Percentiles rank a stretch among this genome's conserved stretches.
These are phyloP conservation scores for Yponomeuta sedellus DNA, from an alignment of 2,888 invertebrate genomes.

Conservation along the genomic window DNA sequence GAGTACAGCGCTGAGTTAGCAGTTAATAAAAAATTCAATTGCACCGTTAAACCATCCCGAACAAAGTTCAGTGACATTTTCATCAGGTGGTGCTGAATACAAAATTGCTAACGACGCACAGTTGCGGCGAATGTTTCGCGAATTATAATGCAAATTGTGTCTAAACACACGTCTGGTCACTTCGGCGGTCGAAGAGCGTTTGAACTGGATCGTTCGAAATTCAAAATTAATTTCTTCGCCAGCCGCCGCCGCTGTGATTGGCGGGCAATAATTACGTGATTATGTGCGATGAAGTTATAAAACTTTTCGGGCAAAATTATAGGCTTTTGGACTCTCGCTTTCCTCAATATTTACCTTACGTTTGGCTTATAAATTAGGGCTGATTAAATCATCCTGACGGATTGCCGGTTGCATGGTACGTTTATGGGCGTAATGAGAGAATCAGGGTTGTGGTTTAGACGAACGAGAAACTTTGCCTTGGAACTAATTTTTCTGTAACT, in stretches of 20 bases:
- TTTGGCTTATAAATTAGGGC: constrained; percentile 44
- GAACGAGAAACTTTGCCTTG: neutral
- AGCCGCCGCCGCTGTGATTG: constrained; percentile 41
- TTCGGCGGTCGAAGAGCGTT: constrained; percentile 38
- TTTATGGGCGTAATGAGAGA: constrained; percentile 21
- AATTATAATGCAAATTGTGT: constrained; percentile 48
- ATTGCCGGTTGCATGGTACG: constrained; percentile 20
- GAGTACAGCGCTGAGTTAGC: constrained; percentile 22
- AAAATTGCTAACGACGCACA: constrained; percentile 20
- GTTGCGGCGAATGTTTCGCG: constrained; percentile 32
- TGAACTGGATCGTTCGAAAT: constrained; percentile 46
- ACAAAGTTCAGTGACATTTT: constrained; percentile 47
- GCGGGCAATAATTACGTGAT: constrained; percentile 50
- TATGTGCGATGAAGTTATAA: constrained; percentile 66
- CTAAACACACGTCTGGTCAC: constrained; percentile 52
- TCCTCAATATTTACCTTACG: constrained; percentile 55
- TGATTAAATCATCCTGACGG: constrained; percentile 40
- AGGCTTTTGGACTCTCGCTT: constrained; percentile 47
- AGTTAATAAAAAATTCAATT: constrained; percentile 55
- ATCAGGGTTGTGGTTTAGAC: neutral
- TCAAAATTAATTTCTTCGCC: constrained; percentile 38
- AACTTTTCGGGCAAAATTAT: constrained; percentile 52
- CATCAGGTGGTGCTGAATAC: constrained; percentile 21
- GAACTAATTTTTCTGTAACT: neutral
- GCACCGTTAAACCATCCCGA: constrained; percentile 44